These are phyloP conservation scores for Cylas formicarius DNA, from an alignment of 1,140 invertebrate species.

Conservation along the genomic window DNA sequence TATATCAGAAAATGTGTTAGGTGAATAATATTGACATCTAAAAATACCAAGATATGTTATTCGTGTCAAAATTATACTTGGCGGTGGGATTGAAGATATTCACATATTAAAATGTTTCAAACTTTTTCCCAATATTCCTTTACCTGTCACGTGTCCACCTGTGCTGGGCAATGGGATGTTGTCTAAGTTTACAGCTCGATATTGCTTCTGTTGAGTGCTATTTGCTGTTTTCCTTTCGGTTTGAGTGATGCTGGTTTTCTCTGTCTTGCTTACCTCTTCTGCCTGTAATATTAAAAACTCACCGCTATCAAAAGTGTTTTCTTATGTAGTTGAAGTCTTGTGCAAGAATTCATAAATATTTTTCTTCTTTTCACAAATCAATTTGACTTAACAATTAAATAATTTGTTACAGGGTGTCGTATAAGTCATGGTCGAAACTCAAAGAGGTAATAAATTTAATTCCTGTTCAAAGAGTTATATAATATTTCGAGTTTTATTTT, in stretches of 20 bases:
- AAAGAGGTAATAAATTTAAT: too few species aligned
- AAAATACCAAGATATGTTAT: constrained; percentile 39
- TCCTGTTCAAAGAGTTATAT: too few species aligned
- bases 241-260: constrained; percentile 31
- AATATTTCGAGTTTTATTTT: too few species aligned
- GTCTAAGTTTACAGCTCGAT: constrained; percentile 58
- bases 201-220: constrained; percentile 41
- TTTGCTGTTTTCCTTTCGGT: constrained; percentile 31
- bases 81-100: constrained; percentile 17
- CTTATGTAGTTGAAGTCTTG: too few species aligned
- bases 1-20: constrained; percentile 34
- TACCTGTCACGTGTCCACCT: constrained; percentile 65
- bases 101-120: neutral
- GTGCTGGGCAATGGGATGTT: constrained; percentile 66
- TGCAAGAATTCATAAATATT: too few species aligned
- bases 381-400: too few species aligned
- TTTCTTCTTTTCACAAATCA: too few species aligned
- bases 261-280: constrained; percentile 39
- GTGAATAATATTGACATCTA: constrained; percentile 40
- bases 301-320: too few species aligned
- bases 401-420: too few species aligned
- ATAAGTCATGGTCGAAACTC: too few species aligned
- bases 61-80: constrained; percentile 34
- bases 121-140: constrained; percentile 1
- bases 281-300: constrained; percentile 34